Base-by-base conservation (phyloP, 2,113 vertebrate genomes). In the Mystacornis crossleyi region DNA sequence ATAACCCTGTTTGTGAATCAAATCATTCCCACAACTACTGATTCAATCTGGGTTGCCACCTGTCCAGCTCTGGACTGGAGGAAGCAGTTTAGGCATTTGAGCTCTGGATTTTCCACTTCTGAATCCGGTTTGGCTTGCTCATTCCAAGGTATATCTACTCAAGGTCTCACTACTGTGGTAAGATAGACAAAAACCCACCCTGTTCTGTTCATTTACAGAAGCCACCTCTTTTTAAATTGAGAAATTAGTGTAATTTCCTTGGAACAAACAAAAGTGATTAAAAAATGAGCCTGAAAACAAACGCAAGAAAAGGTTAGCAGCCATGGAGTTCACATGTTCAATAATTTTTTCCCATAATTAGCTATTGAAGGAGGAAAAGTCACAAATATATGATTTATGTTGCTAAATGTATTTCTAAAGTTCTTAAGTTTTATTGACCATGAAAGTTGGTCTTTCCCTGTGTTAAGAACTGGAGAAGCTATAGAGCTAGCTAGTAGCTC, bases 361-460 rank as follows among this genome's bases (percentile, higher is more conserved):
- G 83, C 95, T 96, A 91, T 86, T 97, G 86, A 93, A 86, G 88
- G 61, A 97, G 79, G 81, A 93, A 73, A 97, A 98, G 97, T 96
- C 97, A 98, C 98, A 98, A 98, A 98, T 98, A 98, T 11, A 82
- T 98, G 97, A 98, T 96, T 98, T 97, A 98, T 98, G 73, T 95
- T 34, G 18, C 96, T 97, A 97, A 98, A 98, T 98, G 98, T 98
- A 97, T 98, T 98, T 98, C 97, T 98, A 98, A 98, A 98, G 97
- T 98, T 98, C 98, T 98, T 98, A 98, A 97, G 98, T 98, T 98
- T 98, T 98, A 98, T 98, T 98, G 98, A 98, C 97, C 98, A 98
- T 98, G 98, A 98, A 98, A 98, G 97, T 98, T 98, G 98, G 98
- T 98, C 98, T 98, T 98, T 98, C 97, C 95, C 97, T 94, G 97